Percentiles rank a stretch among this genome's conserved stretches.
Evolutionary conservation across 2,113 vertebrate species (phyloP).

Genomic region (Tenrec ecaudatus): DNA sequence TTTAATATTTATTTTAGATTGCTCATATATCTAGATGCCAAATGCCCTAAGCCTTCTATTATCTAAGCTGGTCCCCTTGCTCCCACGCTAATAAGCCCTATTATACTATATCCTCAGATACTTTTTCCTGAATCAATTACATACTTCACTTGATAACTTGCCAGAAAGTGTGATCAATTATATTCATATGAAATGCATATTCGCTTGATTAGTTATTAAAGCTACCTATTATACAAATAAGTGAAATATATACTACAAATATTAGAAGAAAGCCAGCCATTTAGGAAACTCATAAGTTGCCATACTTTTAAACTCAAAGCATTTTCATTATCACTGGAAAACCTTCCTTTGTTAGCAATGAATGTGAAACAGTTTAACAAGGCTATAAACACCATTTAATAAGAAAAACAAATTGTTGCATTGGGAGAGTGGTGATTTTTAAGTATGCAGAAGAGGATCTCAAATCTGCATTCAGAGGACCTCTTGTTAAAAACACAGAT

Average conservation of each 20-base stretch:
- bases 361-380: not conserved
- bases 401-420: not conserved
- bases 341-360: not conserved
- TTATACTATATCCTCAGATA: not conserved
- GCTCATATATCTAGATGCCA: conserved; percentile 40
- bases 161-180: not conserved
- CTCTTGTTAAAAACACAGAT: not conserved
- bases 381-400: not conserved
- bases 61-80: not conserved
- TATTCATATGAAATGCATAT: not conserved
- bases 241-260: not conserved
- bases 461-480: not conserved
- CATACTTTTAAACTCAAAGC: not conserved
- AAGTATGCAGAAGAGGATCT: not conserved
- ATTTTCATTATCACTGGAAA: not conserved
- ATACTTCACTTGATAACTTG: not conserved
- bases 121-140: conserved; percentile 10
- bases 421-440: not conserved
- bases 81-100: not conserved
- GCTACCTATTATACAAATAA: conserved; percentile 12
- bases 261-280: not conserved
- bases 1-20: conserved; percentile 66
- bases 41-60: conserved; percentile 28
- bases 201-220: conserved; percentile 41
- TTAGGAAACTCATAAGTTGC: conserved; percentile 7